Evolutionary conservation across 1,140 invertebrate species (phyloP), one percentile per base, ranked within the genome.

Genomic region (Dermatophagoides farinae): DNA sequence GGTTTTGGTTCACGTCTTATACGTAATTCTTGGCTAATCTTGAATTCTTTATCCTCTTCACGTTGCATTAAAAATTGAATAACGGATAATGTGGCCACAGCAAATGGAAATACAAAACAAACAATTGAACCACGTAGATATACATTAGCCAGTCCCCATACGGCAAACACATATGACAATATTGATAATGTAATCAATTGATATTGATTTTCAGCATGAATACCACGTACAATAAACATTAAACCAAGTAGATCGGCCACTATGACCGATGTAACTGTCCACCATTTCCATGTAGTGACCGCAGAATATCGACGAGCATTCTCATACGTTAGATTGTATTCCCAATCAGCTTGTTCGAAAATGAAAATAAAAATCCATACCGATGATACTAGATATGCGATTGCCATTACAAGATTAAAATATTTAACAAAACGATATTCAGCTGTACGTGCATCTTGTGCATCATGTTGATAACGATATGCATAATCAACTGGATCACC

Each of bases 51-150:
- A 16, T 60, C 16, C n/a, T 60, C 58, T 2, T 47, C 12, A 23
- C 58, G 25, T 20, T 37, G 18, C 58, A 60, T 60, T 10, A 46
- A 37, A 37, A 60, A 31, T n/a, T 47, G 25, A 1, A 60, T 60
- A 8, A 50, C 44, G 8, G 58, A 47, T 6, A 50, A 25, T 8
- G 58, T 60, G 1, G 46, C 43, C 2, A 60, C 47, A 22, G 52
- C 44, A 41, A 60, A 60, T 20, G 58, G 58, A 5, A 60, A 10
- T 5, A 60, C 58, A 60, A 60, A 60, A 41, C 58, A 60, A 8
- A 47, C 44, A 41, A 60, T 60, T 6, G 50, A 49, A 6, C 58
- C 58, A 23, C 58, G 43, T 12, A 47, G 43, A 43, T 60, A 60
- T 4, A 49, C 58, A 49, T 44, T 60, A 1, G 31, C n/a, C 9